Conservation (phyloP, 2,797 vertebrate genomes). For the Dicrostonyx torquatus region DNA sequence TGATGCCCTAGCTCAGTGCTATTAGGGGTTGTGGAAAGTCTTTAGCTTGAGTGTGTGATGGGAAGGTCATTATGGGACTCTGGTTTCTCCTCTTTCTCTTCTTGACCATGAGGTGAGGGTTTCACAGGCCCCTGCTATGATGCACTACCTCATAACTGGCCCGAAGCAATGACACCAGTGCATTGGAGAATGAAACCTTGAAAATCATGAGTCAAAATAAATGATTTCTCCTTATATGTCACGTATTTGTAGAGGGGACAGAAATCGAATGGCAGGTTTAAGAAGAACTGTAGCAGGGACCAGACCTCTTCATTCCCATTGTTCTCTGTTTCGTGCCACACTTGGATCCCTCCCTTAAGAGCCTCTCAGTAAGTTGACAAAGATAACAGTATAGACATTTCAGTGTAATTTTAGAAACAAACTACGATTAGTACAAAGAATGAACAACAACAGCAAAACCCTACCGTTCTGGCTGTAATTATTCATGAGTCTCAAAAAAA, state of each 20-base stretch:
- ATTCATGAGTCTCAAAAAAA: background rate
- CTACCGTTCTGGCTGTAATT: background rate
- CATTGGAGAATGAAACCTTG: background rate
- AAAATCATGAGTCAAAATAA: background rate
- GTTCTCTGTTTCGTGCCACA: background rate
- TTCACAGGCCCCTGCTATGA: background rate
- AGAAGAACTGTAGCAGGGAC: background rate
- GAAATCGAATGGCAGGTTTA: background rate
- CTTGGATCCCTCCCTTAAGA: background rate
- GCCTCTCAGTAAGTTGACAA: background rate
- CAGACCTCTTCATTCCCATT: background rate
- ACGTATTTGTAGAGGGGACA: background rate
- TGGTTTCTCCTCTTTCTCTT: background rate
- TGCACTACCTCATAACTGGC: background rate
- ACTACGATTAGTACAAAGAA: background rate
- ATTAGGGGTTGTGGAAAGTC: background rate
- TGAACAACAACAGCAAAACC: background rate
- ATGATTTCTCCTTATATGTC: background rate
- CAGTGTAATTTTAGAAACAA: conserved; percentile 3
- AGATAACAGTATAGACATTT: background rate
- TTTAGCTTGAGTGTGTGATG: background rate
- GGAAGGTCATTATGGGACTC: background rate
- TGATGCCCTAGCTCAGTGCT: background rate
- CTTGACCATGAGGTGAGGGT: background rate
- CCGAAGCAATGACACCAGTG: background rate